Conservation (phyloP, 2,113 vertebrate species). For the Grallaria varia region DNA sequence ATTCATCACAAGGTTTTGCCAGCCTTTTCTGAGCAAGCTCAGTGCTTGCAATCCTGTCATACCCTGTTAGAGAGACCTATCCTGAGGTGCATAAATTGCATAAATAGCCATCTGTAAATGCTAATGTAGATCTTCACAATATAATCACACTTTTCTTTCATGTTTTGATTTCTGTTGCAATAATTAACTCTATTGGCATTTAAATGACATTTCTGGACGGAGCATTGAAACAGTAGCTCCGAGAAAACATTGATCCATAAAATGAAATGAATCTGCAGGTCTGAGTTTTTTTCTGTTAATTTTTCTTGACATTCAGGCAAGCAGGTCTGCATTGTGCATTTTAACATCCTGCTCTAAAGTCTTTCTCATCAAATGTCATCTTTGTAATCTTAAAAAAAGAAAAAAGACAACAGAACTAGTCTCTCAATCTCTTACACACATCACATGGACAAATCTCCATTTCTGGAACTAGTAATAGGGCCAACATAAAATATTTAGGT, state of each 20-base stretch:
- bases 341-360: not conserved
- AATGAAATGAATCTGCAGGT: not conserved
- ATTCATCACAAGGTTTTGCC: not conserved
- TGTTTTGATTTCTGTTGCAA: conserved; percentile 19
- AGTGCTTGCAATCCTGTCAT: not conserved
- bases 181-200: not conserved
- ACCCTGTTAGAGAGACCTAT: not conserved
- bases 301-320: not conserved
- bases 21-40: not conserved
- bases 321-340: not conserved
- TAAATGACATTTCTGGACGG: not conserved
- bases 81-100: not conserved
- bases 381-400: not conserved
- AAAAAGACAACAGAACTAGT: not conserved
- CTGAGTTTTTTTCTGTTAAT: not conserved
- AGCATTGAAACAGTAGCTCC: not conserved
- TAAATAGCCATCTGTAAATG: not conserved
- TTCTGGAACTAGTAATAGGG: not conserved
- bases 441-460: not conserved
- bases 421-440: not conserved
- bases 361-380: not conserved
- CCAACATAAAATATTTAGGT: not conserved
- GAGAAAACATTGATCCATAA: not conserved
- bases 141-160: not conserved
- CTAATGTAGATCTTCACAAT: not conserved